These are phyloP conservation scores for Diplosoma virens DNA, from an alignment of 23 tunicate genomes.

Conservation along the genomic window DNA sequence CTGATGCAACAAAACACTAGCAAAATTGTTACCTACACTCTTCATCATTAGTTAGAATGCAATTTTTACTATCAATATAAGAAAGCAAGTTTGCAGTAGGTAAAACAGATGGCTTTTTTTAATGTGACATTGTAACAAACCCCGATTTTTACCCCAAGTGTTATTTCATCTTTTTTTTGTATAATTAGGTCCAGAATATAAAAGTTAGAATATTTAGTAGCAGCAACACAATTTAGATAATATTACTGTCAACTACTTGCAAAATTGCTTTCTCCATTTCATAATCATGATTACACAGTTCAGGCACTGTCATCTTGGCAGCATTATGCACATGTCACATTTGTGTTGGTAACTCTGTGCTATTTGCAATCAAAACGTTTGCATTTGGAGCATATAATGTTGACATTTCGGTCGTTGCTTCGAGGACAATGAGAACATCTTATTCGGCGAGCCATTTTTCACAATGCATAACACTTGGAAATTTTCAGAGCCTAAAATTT, in stretches of 20 bases:
- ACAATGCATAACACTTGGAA: no score
- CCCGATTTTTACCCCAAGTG: neutral
- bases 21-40: neutral
- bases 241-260: neutral
- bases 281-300: conserved; percentile 3
- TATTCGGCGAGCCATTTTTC: no score
- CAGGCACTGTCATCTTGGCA: conserved; percentile 17
- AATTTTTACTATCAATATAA: neutral
- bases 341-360: conserved; percentile 30
- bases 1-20: neutral
- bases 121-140: neutral
- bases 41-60: neutral
- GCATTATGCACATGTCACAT: conserved; percentile 5
- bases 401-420: no score
- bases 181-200: neutral
- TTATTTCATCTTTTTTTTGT: neutral
- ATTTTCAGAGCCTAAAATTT: no score
- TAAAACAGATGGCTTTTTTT: neutral
- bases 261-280: neutral
- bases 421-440: no score
- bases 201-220: neutral
- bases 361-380: conserved; percentile 20
- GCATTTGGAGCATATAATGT: conserved; percentile 20
- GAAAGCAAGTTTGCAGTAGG: neutral
- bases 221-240: neutral